Evolutionary conservation across 1,140 invertebrate genomes (phyloP).

Genomic region (Alviniconcha marisindica): DNA sequence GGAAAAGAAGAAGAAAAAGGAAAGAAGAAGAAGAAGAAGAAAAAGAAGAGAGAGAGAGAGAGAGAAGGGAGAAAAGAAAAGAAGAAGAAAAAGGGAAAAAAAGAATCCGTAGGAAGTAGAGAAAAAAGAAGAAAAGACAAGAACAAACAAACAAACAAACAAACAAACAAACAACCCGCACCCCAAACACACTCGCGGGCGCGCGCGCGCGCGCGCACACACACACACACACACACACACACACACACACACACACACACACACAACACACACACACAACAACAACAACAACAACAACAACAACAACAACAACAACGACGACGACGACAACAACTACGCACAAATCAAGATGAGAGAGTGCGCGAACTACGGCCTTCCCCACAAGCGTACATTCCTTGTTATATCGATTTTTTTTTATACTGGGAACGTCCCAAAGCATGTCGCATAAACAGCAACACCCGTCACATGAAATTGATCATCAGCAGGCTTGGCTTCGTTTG

Average conservation of each 20-base stretch:
- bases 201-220: neutral
- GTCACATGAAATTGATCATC: too few species aligned
- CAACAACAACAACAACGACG: too few species aligned
- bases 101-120: neutral
- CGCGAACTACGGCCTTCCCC: too few species aligned
- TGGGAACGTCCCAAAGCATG: too few species aligned
- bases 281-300: constrained; percentile 21
- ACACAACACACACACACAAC: neutral
- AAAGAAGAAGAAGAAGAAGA: too few species aligned
- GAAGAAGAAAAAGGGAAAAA: neutral
- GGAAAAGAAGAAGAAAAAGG: too few species aligned
- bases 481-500: too few species aligned
- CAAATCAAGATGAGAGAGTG: too few species aligned
- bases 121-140: neutral
- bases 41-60: neutral
- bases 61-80: neutral
- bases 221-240: constrained; percentile 5
- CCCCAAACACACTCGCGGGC: neutral
- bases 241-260: constrained; percentile 2
- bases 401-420: too few species aligned
- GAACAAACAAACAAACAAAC: neutral
- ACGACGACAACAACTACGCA: too few species aligned
- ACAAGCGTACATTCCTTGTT: too few species aligned
- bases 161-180: neutral
- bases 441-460: too few species aligned